Conservation (phyloP, 2,797 vertebrate species). For the Eospalax fontanierii region DNA sequence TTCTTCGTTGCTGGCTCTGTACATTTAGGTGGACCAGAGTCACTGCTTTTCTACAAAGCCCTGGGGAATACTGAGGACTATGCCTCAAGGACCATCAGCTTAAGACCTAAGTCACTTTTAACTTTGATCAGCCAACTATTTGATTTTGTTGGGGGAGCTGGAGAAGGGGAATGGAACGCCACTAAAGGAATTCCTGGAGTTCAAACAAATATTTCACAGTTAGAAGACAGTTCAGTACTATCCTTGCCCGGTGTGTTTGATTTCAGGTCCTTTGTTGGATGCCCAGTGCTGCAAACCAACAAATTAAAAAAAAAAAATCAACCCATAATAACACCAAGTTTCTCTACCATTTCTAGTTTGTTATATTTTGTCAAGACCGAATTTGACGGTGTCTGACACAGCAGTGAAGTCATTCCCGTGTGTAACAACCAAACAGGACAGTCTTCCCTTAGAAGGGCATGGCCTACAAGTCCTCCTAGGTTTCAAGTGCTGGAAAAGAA, state of each 20-base stretch:
- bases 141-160: neutral
- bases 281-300: neutral
- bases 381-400: neutral
- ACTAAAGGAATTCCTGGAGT: neutral
- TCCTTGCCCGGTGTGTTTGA: neutral
- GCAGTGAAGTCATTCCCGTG: neutral
- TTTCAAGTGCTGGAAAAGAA: constrained; percentile 3
- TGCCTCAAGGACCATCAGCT: neutral
- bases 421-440: neutral
- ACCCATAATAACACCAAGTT: neutral
- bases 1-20: neutral
- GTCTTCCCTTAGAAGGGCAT: neutral
- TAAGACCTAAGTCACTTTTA: neutral
- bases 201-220: neutral
- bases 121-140: neutral
- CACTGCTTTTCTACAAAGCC: neutral
- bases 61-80: neutral
- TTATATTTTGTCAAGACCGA: neutral
- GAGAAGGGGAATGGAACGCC: accelerated
- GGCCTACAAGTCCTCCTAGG: neutral
- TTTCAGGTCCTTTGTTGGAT: neutral
- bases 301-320: neutral
- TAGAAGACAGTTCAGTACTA: neutral
- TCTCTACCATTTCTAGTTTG: neutral
- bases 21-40: neutral